A percentile compares a stretch with the other conserved stretches of the same genome.
Conservation (phyloP, 1,140 invertebrate species). For the Drosophila virilis region DNA sequence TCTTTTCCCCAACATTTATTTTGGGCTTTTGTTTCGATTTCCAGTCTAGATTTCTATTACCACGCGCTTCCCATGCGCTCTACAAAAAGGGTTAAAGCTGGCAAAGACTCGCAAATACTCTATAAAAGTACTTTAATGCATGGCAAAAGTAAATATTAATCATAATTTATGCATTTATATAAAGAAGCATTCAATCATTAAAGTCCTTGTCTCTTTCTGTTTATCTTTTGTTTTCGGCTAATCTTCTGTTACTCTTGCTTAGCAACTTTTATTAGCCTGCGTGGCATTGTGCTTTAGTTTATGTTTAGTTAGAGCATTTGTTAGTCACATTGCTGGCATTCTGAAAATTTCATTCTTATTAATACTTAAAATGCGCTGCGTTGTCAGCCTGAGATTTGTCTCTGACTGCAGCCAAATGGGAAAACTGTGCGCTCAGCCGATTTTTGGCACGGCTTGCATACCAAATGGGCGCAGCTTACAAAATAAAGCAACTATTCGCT, state of each 20-base stretch:
- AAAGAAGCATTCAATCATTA: too few relatives aligned
- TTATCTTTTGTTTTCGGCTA: too few relatives aligned
- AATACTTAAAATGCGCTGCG: conserved; percentile 75
- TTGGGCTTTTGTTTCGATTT: conserved; percentile 70
- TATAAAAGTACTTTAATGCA: too few relatives aligned
- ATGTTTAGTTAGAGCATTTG: conserved; percentile 28
- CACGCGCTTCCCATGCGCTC: conserved; percentile 67
- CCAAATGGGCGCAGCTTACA: conserved; percentile 49
- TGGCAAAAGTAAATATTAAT: too few relatives aligned
- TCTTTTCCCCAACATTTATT: conserved; percentile 51
- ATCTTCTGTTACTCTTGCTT: too few relatives aligned
- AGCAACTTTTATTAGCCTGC: too few relatives aligned
- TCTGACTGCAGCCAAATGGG: conserved; percentile 70
- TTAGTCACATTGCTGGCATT: background rate
- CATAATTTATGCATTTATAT: too few relatives aligned
- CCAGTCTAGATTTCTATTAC: conserved; percentile 60
- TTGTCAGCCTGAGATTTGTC: conserved; percentile 76
- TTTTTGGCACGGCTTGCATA: conserved; percentile 69
- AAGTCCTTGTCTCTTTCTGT: too few relatives aligned
- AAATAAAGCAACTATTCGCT: background rate
- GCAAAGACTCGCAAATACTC: too few relatives aligned
- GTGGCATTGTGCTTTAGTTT: too few relatives aligned
- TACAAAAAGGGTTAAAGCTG: background rate
- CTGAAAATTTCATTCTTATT: conserved; percentile 54
- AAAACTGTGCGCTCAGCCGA: conserved; percentile 63